Percentiles rank a stretch among this genome's conserved stretches.
phyloP scores from a whole-genome alignment of 2,888 invertebrate genomes.

The Aporophyla nigra region DNA sequence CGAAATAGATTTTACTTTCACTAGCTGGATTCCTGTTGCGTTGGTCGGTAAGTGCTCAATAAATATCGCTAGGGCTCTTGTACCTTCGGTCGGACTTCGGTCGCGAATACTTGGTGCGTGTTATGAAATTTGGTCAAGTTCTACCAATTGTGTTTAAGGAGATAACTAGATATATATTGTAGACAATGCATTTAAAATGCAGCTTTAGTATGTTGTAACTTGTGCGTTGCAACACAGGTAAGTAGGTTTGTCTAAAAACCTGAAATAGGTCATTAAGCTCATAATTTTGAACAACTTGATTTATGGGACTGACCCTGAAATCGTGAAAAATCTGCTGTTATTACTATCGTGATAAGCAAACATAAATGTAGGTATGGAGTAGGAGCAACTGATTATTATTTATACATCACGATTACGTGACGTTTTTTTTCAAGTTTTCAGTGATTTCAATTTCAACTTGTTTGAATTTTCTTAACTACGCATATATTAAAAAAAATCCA shows the following conservation, averaged over 20 bases:
- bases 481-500: not conserved
- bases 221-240: not conserved
- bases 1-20: slow-evolving; percentile 73
- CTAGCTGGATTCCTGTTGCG: slow-evolving; percentile 71
- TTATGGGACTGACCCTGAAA: not conserved
- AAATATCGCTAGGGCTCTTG: slow-evolving; percentile 59
- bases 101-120: slow-evolving; percentile 46
- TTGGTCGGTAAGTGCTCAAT: slow-evolving; percentile 58
- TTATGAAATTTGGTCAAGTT: slow-evolving; percentile 70
- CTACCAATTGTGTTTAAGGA: slow-evolving; percentile 55
- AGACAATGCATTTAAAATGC: not conserved
- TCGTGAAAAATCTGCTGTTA: not conserved
- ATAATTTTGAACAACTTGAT: not conserved
- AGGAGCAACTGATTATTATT: not conserved
- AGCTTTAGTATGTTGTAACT: not conserved
- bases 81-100: slow-evolving; percentile 32
- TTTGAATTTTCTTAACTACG: not conserved
- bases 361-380: not conserved
- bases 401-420: not conserved
- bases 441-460: not conserved
- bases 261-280: not conserved
- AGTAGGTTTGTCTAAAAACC: not conserved
- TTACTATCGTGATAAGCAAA: not conserved
- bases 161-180: slow-evolving; percentile 1
- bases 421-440: not conserved